phyloP scores from a whole-genome alignment of 2,113 vertebrate species.

The Dasyurus viverrinus region DNA sequence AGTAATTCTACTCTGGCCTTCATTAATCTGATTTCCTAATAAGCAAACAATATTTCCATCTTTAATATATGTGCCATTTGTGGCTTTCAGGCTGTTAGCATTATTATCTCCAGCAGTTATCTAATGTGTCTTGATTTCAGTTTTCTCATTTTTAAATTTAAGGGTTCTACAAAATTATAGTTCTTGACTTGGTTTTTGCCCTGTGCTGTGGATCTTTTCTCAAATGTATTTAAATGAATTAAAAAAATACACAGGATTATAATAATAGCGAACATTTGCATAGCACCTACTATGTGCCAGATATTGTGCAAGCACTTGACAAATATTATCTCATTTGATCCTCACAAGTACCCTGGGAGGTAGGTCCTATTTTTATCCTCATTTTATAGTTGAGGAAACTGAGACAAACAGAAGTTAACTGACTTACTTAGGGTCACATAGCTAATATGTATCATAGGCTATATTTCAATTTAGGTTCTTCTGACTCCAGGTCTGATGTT shows the following conservation, averaged over 20 bases:
- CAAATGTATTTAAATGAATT: background rate
- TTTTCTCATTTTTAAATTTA: background rate
- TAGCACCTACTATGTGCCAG: background rate
- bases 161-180: background rate
- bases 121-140: background rate
- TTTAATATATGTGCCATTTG: background rate
- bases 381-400: background rate
- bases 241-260: background rate
- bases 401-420: background rate
- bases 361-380: background rate
- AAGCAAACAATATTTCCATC: background rate
- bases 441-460: background rate
- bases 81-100: background rate
- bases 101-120: background rate
- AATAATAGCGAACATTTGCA: background rate
- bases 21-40: background rate
- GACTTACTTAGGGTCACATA: background rate
- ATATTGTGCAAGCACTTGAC: background rate
- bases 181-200: background rate
- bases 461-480: background rate
- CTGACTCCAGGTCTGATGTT: background rate
- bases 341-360: background rate
- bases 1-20: background rate
- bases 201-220: background rate
- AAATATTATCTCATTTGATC: background rate